Conservation (phyloP, 2,888 invertebrate genomes). For the Drosophila dives region DNA sequence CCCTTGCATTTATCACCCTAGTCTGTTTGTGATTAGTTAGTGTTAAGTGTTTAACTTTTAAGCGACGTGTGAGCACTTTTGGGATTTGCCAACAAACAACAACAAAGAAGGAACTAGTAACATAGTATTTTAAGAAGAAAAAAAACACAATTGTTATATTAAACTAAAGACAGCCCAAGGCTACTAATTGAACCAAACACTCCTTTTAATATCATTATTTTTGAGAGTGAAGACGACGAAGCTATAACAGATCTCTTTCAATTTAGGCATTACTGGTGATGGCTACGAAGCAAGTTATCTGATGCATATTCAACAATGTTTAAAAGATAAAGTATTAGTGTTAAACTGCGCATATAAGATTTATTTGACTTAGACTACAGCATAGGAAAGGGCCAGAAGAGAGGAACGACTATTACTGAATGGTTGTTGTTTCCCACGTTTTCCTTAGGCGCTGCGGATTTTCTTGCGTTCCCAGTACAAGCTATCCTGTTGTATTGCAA, state of each 20-base stretch:
- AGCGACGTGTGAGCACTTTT: not conserved
- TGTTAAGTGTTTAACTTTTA: not conserved
- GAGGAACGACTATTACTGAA: not conserved
- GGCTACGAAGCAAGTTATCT: not conserved
- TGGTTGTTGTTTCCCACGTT: constrained; percentile 3
- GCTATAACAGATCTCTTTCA: not conserved
- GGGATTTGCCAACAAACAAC: not conserved
- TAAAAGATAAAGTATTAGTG: not conserved
- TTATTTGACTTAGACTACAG: constrained; percentile 23
- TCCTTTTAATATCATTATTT: not conserved
- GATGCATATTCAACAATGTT: not conserved
- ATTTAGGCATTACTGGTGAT: not conserved
- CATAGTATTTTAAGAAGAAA: not conserved
- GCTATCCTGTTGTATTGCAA: constrained; percentile 89
- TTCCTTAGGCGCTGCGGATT: constrained; percentile 87
- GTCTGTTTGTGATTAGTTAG: not conserved
- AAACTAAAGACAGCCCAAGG: not conserved
- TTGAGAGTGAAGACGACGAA: not conserved
- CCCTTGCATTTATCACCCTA: not conserved
- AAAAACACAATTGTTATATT: not conserved
- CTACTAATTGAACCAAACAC: not conserved
- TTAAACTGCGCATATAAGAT: constrained; percentile 13
- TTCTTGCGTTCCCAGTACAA: constrained; percentile 91
- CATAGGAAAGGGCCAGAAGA: constrained; percentile 5
- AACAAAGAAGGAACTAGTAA: not conserved